Evolutionary conservation across 1,140 invertebrate species (phyloP).

Genomic region (Cyclina sinensis): DNA sequence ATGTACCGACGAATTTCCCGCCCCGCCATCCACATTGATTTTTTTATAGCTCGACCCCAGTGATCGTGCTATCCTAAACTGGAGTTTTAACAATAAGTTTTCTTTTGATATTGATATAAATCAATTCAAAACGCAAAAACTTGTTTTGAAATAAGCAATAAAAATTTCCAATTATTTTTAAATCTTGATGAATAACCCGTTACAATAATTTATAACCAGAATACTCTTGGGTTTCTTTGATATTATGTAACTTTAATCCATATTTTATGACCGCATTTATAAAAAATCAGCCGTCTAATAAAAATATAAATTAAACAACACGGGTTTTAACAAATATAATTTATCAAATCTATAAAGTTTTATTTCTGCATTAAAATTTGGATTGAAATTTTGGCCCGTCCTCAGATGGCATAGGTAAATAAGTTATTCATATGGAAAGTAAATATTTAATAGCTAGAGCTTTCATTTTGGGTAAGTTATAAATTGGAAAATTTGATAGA

Average conservation of each 20-base stretch:
- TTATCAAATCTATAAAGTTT: constrained; percentile 60
- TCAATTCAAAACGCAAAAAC: constrained; percentile 17
- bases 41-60: not conserved
- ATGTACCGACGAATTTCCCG: not conserved
- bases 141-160: constrained; percentile 54
- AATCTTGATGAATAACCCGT: constrained; percentile 42
- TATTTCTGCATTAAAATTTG: constrained; percentile 57
- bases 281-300: constrained; percentile 43
- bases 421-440: constrained; percentile 58
- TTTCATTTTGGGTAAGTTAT: constrained; percentile 12
- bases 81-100: constrained; percentile 12
- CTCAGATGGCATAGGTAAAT: constrained; percentile 57
- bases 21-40: not conserved
- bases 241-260: constrained; percentile 59
- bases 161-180: constrained; percentile 66
- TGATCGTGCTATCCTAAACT: not conserved
- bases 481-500: constrained; percentile 42
- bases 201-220: constrained; percentile 51
- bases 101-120: constrained; percentile 61
- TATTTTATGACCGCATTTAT: constrained; percentile 64
- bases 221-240: constrained; percentile 52
- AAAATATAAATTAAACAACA: constrained; percentile 59
- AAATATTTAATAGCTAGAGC: constrained; percentile 26
- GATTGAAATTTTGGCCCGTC: constrained; percentile 41
- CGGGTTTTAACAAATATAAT: constrained; percentile 64